Percentiles rank a stretch among this genome's conserved stretches.
phyloP scores from a whole-genome alignment of 23 tunicate species.

The Trididemnum miniatum region DNA sequence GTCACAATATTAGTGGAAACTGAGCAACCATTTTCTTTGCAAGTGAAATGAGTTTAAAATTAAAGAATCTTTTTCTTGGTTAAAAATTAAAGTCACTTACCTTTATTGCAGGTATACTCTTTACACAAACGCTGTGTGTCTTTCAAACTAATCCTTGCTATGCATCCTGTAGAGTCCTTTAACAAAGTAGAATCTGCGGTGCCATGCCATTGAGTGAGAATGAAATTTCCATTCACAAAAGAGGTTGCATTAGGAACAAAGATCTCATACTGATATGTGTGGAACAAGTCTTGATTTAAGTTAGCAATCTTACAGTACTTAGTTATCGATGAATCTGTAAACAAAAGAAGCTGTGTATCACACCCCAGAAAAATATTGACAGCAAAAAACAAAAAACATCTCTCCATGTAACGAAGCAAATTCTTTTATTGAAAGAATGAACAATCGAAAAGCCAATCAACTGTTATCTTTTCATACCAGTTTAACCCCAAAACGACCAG shows the following conservation, averaged over 20 bases:
- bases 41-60: too few relatives aligned
- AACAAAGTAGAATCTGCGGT: constrained; percentile 69
- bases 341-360: too few relatives aligned
- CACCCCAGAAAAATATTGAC: too few relatives aligned
- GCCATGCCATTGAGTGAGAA: constrained; percentile 91
- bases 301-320: constrained; percentile 37
- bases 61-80: background rate
- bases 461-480: too few relatives aligned
- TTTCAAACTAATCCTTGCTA: constrained; percentile 29
- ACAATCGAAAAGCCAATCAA: too few relatives aligned
- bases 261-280: constrained; percentile 55
- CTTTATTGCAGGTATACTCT: constrained; percentile 22
- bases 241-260: constrained; percentile 38
- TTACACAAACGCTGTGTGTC: constrained; percentile 42
- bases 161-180: constrained; percentile 48
- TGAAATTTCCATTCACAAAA: constrained; percentile 23
- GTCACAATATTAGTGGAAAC: too few relatives aligned
- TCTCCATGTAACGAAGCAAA: too few relatives aligned
- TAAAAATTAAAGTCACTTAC: background rate
- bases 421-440: too few relatives aligned
- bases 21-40: too few relatives aligned
- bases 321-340: constrained; percentile 28
- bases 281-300: constrained; percentile 27
- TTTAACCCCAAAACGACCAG: too few relatives aligned
- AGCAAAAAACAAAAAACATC: too few relatives aligned